Percentiles rank a stretch among this genome's conserved stretches.
These are phyloP conservation scores for Enteromius unitaeniatus DNA, from an alignment of 2,797 vertebrate species.

Conservation along the genomic window DNA sequence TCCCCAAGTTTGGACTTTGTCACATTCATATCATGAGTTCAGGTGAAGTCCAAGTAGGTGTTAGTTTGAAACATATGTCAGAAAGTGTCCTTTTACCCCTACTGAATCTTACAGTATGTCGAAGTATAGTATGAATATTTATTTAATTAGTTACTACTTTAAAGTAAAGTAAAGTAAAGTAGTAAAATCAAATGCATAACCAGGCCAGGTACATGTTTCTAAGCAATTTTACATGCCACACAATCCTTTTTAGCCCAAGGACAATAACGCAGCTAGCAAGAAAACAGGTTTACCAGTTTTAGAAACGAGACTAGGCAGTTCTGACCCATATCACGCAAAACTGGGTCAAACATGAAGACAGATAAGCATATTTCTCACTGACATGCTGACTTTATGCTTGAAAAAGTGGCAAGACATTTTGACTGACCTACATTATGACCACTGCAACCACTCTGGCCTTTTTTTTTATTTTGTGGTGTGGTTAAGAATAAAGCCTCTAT, in stretches of 20 bases:
- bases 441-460: slow-evolving; percentile 67
- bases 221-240: no score
- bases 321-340: slow-evolving; percentile 23
- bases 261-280: background rate
- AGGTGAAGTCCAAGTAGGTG: slow-evolving; percentile 36
- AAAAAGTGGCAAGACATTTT: slow-evolving; percentile 52
- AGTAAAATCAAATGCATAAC: no score
- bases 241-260: no score
- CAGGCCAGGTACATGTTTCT: no score
- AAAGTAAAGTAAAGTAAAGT: no score
- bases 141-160: no score
- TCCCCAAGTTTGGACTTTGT: slow-evolving; percentile 31
- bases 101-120: background rate
- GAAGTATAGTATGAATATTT: background rate
- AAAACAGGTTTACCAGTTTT: slow-evolving; percentile 27
- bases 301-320: slow-evolving; percentile 38
- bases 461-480: slow-evolving; percentile 68
- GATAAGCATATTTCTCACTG: slow-evolving; percentile 31
- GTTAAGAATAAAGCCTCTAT: slow-evolving; percentile 53
- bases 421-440: slow-evolving; percentile 77
- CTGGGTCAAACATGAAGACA: slow-evolving; percentile 30
- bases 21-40: slow-evolving; percentile 39
- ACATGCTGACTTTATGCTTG: slow-evolving; percentile 69
- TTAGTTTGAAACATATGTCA: slow-evolving; percentile 35
- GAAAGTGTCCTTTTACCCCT: background rate